Base-by-base conservation (phyloP, 2,113 vertebrate genomes). In the Polypterus bichir region DNA sequence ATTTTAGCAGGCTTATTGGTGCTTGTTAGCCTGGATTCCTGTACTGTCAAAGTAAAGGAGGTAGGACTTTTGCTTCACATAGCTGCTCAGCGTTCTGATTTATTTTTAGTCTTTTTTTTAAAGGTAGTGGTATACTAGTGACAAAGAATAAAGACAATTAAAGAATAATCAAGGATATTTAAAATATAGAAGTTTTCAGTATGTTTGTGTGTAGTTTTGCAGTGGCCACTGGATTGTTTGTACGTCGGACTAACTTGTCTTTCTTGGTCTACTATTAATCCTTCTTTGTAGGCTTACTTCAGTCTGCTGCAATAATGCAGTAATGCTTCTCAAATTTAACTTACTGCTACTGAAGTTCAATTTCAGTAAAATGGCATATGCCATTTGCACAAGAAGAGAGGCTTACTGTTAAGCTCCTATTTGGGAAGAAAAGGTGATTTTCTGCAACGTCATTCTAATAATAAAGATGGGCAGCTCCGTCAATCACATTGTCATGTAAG, bases 401-500 rank as follows among this genome's bases (percentile, higher is more conserved):
- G 48, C 54, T 64, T 64, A 61, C 62, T 48, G 48, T 64, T 66
- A 71, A 71, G 68, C 51, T 9, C 2, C 49, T 51, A 2, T 51
- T 51, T 51, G 64, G 66, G 66, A 73, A 59, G 52, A 67, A 65
- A 62, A 66, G 68, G 65, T 66, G 67, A 72, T 66, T 69, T 76
- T 60, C 66, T 60, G 70, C 60, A 70, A 69, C 63, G 62, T 57
- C 11, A 9, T 52, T 60, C 64, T 49, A 69, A 65, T 68, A 67
- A 74, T 77, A 77, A 79, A 74, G 70, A 62, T 62, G 62, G 65
- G 68, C 76, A 70, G 75, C 60, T 70, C 69, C 75, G 81, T 81
- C 80, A 76, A 76, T 86, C 82, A 82, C 62, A 11, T 66, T 77
- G 76, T 79, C 73, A 74, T 74, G 76, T 74, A 80, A 84, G 77